Evolutionary conservation across 2,113 vertebrate genomes (phyloP).

Genomic region (Blennius ocellaris): DNA sequence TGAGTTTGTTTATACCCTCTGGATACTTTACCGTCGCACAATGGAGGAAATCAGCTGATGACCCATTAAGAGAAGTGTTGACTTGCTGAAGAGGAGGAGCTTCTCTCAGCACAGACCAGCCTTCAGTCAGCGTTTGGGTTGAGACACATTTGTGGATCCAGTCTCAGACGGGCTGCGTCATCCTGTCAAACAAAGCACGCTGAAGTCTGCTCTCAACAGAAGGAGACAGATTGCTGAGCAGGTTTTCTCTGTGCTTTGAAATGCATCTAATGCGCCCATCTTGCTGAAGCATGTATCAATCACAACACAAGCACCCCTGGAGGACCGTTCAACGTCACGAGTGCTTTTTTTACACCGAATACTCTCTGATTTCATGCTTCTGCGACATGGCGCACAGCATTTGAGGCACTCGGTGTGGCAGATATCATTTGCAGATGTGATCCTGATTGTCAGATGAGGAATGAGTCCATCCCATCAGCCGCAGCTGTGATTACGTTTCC

Average conservation of each 20-base stretch:
- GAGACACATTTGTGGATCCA: constrained; percentile 3
- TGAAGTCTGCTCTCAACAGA: background rate
- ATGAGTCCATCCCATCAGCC: background rate
- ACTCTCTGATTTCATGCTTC: background rate
- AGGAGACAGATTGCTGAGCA: background rate
- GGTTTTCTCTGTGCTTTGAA: background rate
- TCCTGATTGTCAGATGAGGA: background rate
- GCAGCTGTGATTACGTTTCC: constrained; percentile 29
- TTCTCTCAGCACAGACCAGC: no score
- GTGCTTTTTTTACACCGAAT: no score
- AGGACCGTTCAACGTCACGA: no score
- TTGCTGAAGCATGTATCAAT: background rate
- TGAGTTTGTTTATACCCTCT: no score
- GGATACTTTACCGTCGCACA: no score
- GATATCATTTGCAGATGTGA: constrained; percentile 8
- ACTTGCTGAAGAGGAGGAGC: no score
- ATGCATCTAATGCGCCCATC: constrained; percentile 7
- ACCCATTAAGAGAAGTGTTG: no score
- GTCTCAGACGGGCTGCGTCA: constrained; percentile 5
- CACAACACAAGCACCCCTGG: no score
- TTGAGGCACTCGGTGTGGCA: background rate
- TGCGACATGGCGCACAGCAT: background rate
- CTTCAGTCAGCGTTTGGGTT: background rate
- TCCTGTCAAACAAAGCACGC: constrained; percentile 4
- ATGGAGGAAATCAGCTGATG: no score